Conservation (phyloP, 2,797 vertebrate species). For the Paedocypris micromegethes region DNA sequence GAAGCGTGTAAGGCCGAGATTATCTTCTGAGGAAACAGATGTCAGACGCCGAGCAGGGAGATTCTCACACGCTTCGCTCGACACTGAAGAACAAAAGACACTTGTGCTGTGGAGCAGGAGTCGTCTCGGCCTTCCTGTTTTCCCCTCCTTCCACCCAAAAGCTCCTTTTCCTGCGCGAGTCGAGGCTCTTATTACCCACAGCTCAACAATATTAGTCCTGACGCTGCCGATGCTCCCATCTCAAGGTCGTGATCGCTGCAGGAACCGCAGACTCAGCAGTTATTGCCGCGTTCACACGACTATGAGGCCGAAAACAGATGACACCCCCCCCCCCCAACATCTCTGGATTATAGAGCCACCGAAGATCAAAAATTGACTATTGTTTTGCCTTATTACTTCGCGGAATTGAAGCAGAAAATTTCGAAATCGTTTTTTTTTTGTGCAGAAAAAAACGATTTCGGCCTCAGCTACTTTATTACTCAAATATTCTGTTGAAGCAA, state of each 20-base stretch:
- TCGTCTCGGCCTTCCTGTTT: background rate
- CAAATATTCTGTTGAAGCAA: no score
- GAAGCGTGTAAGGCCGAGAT: conserved; percentile 28
- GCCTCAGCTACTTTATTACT: no score
- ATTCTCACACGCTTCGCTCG: conserved; percentile 22
- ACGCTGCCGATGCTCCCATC: conserved; percentile 12
- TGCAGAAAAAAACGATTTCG: no score
- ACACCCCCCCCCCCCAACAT: no score
- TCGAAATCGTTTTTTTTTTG: no score
- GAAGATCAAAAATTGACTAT: no score
- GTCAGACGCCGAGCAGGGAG: conserved; percentile 17
- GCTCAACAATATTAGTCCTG: conserved; percentile 18
- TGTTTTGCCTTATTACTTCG: no score
- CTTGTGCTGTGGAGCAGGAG: background rate
- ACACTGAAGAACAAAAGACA: conserved; percentile 27
- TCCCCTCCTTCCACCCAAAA: background rate
- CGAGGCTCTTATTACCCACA: background rate
- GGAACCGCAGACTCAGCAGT: background rate
- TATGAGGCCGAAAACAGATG: no score
- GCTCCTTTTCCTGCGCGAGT: background rate
- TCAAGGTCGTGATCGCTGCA: conserved; percentile 3
- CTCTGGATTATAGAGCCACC: no score
- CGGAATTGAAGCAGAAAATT: no score
- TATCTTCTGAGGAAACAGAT: conserved; percentile 33
- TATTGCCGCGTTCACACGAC: no score